Evolutionary conservation across 1,140 invertebrate genomes (phyloP).

Genomic region (Eumeta japonica): DNA sequence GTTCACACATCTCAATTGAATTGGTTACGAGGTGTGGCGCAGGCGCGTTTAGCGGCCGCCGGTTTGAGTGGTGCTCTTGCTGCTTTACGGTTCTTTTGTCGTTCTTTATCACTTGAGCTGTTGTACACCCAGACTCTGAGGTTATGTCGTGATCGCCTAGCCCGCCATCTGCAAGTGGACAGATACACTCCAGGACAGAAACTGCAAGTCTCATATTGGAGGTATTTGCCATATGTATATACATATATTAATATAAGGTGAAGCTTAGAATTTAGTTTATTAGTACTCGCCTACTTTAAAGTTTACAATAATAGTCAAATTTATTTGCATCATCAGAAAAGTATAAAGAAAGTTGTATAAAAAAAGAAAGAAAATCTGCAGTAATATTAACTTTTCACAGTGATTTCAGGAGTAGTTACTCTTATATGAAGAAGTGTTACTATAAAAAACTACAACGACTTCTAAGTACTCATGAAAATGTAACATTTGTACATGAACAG

Average conservation of each 20-base stretch:
- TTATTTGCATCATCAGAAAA: neutral
- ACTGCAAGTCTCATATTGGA: conserved; percentile 92
- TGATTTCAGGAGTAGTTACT: too few species aligned
- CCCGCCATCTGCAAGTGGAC: conserved; percentile 89
- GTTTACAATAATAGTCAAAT: conserved; percentile 1
- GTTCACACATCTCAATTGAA: conserved; percentile 90
- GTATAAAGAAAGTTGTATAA: too few species aligned
- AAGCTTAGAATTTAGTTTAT: too few species aligned
- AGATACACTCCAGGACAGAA: conserved; percentile 88
- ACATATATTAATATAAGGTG: too few species aligned
- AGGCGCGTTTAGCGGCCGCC: conserved; percentile 83
- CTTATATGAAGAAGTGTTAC: too few species aligned
- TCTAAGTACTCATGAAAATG: too few species aligned
- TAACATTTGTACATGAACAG: too few species aligned
- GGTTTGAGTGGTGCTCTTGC: conserved; percentile 73
- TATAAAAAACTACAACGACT: too few species aligned
- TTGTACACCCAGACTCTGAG: conserved; percentile 91
- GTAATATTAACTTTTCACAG: too few species aligned
- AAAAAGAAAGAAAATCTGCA: too few species aligned
- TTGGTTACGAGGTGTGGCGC: conserved; percentile 89
- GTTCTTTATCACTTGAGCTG: conserved; percentile 92
- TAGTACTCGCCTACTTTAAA: too few species aligned
- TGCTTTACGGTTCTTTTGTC: conserved; percentile 93
- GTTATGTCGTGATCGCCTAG: conserved; percentile 82
- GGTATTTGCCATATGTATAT: too few species aligned